Conservation (phyloP, 2,888 invertebrate species). For the Ichneumoninae sp. region DNA sequence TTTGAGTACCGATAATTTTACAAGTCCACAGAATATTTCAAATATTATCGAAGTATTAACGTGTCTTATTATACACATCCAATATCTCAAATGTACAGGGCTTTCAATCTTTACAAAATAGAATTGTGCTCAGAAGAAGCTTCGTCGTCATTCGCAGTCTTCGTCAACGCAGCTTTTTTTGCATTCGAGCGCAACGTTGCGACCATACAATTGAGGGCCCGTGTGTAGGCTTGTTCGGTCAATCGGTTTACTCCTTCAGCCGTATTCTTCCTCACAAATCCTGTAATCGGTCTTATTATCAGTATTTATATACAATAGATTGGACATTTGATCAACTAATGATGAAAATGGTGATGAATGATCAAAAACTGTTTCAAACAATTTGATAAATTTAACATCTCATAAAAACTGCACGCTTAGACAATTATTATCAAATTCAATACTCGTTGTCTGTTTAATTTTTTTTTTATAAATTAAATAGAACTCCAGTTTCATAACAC, state of each 20-base stretch:
- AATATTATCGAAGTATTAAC: neutral
- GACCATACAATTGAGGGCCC: neutral
- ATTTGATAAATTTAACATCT: too few relatives aligned
- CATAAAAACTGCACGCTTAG: too few relatives aligned
- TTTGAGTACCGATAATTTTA: neutral
- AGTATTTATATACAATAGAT: neutral
- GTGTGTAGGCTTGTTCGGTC: neutral
- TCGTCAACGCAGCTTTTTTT: neutral
- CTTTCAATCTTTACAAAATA: neutral
- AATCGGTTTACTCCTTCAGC: neutral
- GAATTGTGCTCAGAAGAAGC: neutral
- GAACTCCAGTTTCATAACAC: too few relatives aligned
- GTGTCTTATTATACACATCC: neutral
- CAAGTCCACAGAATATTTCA: neutral
- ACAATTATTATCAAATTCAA: too few relatives aligned
- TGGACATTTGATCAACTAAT: neutral
- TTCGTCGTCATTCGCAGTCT: neutral
- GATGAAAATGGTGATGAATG: too few relatives aligned
- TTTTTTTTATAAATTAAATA: too few relatives aligned
- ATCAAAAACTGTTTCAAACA: too few relatives aligned
- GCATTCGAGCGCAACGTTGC: neutral
- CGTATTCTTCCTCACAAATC: neutral
- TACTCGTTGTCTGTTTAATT: too few relatives aligned
- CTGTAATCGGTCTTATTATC: neutral
- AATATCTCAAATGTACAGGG: neutral